phyloP scores from a whole-genome alignment of 2,113 vertebrate species.

The Hippocampus barbouri region DNA sequence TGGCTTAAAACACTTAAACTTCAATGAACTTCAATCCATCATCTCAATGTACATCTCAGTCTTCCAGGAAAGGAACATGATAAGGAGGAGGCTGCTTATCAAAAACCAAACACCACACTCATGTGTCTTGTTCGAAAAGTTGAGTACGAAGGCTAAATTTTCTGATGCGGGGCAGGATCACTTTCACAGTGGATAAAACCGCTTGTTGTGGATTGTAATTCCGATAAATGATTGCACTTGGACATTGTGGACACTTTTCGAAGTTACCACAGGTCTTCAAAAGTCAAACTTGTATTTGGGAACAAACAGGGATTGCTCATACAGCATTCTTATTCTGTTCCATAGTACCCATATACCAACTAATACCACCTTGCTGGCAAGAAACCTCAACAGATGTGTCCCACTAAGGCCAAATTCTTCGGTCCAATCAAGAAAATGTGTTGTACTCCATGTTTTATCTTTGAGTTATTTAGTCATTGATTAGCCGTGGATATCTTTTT shows the following conservation, averaged over 20 bases:
- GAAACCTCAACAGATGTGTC: not conserved
- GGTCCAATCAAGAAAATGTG: not conserved
- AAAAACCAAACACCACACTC: constrained; percentile 59
- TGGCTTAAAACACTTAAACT: constrained; percentile 41
- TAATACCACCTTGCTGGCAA: not conserved
- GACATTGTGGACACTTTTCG: not conserved
- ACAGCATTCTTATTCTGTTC: not conserved
- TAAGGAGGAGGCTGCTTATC: constrained; percentile 62
- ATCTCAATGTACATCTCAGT: constrained; percentile 37
- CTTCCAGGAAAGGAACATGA: constrained; percentile 55
- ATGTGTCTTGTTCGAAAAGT: constrained; percentile 49
- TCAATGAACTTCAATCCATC: constrained; percentile 59
- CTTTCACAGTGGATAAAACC: constrained; percentile 17
- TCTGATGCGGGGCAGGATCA: constrained; percentile 22
- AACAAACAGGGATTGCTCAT: not conserved
- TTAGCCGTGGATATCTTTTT: too few species aligned
- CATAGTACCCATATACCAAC: not conserved
- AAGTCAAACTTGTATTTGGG: not conserved
- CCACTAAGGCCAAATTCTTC: not conserved
- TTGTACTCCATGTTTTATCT: not conserved
- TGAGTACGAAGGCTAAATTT: constrained; percentile 10
- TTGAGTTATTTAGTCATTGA: not conserved
- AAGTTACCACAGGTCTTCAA: not conserved
- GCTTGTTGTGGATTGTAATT: constrained; percentile 16
- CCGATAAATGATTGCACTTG: constrained; percentile 10